Evolutionary conservation across 2,797 vertebrate species (phyloP).

Genomic region (Melanogrammus aeglefinus): DNA sequence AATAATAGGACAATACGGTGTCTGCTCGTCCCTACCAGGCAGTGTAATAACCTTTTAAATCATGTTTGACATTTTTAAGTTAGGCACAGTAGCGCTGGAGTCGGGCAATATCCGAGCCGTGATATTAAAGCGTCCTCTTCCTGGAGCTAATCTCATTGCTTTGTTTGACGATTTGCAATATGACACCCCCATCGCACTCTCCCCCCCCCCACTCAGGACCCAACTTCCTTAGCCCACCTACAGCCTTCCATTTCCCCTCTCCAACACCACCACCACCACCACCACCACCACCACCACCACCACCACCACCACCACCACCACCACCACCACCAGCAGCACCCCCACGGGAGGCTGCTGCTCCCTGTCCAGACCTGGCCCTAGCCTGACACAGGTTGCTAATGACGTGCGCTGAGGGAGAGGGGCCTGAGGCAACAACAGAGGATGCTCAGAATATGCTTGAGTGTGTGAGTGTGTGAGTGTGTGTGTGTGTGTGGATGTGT

Average conservation of each 20-base stretch:
- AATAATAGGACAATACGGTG: conserved; percentile 17
- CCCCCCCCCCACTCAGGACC: conserved; percentile 61
- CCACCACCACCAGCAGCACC: background rate
- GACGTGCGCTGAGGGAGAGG: conserved; percentile 71
- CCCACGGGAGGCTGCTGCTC: conserved; percentile 69
- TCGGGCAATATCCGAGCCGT: conserved; percentile 74
- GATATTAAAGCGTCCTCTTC: conserved; percentile 80
- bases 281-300: background rate
- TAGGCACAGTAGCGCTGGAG: conserved; percentile 69
- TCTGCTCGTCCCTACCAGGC: conserved; percentile 56
- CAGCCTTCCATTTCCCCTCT: conserved; percentile 32
- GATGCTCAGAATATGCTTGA: no score
- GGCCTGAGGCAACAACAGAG: conserved; percentile 18
- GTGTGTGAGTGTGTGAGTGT: no score
- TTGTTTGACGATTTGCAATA: conserved; percentile 84
- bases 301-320: background rate
- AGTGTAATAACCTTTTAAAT: conserved; percentile 89
- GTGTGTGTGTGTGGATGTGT: no score
- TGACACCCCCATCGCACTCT: conserved; percentile 68
- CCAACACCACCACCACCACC: conserved; percentile 21
- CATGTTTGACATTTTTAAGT: conserved; percentile 86
- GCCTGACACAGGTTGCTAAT: conserved; percentile 89
- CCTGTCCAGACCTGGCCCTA: conserved; percentile 69
- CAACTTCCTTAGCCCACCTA: conserved; percentile 30
- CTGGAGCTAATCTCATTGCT: conserved; percentile 82